A percentile compares a stretch with the other conserved stretches of the same genome.
These are phyloP conservation scores for Pantelozetes paolii DNA, from an alignment of 2,888 invertebrate species.

Conservation along the genomic window DNA sequence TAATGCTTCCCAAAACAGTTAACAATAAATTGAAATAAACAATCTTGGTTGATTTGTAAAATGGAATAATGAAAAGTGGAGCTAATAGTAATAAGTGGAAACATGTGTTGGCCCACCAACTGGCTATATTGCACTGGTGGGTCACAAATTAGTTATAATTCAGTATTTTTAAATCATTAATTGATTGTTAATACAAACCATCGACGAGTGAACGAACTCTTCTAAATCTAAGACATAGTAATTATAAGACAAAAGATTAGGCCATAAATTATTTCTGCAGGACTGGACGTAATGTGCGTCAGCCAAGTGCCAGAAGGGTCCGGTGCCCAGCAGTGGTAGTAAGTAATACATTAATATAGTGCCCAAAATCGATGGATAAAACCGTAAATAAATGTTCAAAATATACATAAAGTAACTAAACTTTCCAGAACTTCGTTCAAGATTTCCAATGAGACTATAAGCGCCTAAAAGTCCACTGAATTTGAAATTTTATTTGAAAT, in stretches of 20 bases:
- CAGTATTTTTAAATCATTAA: too few species aligned
- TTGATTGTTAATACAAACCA: constrained; percentile 1
- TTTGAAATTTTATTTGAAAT: not conserved
- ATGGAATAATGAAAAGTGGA: constrained; percentile 31
- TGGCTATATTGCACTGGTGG: constrained; percentile 31
- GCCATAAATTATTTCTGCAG: constrained; percentile 65
- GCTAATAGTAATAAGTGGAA: constrained; percentile 38
- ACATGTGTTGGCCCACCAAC: constrained; percentile 39
- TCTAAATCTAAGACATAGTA: constrained; percentile 38
- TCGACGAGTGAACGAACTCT: constrained; percentile 11
- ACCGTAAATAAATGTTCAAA: constrained; percentile 34
- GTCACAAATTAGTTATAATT: not conserved
- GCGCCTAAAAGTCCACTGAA: constrained; percentile 40
- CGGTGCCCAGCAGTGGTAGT: constrained; percentile 34
- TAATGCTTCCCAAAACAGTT: constrained; percentile 6
- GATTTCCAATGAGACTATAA: constrained; percentile 19
- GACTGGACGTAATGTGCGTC: constrained; percentile 63
- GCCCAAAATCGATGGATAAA: constrained; percentile 39
- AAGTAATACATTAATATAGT: constrained; percentile 38
- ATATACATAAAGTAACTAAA: constrained; percentile 38
- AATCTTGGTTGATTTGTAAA: constrained; percentile 1
- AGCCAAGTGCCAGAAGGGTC: constrained; percentile 49
- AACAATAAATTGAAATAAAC: constrained; percentile 8
- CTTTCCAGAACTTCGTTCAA: constrained; percentile 18
- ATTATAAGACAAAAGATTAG: constrained; percentile 54